These are phyloP conservation scores for Caenorhabditis sp. DNA, from an alignment of 2,888 invertebrate genomes.

Conservation along the genomic window DNA sequence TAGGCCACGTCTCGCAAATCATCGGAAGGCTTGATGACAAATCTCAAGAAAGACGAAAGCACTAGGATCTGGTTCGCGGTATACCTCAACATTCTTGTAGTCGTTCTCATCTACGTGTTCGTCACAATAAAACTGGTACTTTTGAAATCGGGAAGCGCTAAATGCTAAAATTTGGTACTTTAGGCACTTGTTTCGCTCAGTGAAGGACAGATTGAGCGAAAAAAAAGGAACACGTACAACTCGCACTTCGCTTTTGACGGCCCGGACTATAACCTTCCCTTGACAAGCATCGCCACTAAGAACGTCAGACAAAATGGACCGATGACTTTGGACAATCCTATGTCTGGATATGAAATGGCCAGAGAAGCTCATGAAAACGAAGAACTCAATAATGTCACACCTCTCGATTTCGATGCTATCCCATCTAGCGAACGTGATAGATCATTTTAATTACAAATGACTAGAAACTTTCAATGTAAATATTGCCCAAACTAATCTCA, in stretches of 20 bases:
- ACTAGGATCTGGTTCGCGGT: slow-evolving; percentile 53
- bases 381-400: not conserved
- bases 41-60: slow-evolving; percentile 45
- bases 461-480: slow-evolving; percentile 22
- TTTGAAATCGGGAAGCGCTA: not conserved
- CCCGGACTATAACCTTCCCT: slow-evolving; percentile 50
- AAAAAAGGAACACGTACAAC: slow-evolving; percentile 39
- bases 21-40: slow-evolving; percentile 42
- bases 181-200: slow-evolving; percentile 54
- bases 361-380: slow-evolving; percentile 37
- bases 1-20: slow-evolving; percentile 56
- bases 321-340: slow-evolving; percentile 35
- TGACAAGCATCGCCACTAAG: slow-evolving; percentile 49
- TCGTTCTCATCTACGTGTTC: slow-evolving; percentile 52
- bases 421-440: slow-evolving; percentile 39
- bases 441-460: slow-evolving; percentile 19
- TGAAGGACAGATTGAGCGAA: slow-evolving; percentile 39
- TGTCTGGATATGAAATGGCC: slow-evolving; percentile 38
- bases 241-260: slow-evolving; percentile 49
- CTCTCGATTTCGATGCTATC: slow-evolving; percentile 34
- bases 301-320: slow-evolving; percentile 7
- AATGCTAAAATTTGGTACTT: not conserved
- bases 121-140: slow-evolving; percentile 51
- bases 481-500: slow-evolving; percentile 8
- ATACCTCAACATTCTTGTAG: slow-evolving; percentile 48